phyloP scores from a whole-genome alignment of 1,140 invertebrate genomes.

The Leguminivora glycinivorella region DNA sequence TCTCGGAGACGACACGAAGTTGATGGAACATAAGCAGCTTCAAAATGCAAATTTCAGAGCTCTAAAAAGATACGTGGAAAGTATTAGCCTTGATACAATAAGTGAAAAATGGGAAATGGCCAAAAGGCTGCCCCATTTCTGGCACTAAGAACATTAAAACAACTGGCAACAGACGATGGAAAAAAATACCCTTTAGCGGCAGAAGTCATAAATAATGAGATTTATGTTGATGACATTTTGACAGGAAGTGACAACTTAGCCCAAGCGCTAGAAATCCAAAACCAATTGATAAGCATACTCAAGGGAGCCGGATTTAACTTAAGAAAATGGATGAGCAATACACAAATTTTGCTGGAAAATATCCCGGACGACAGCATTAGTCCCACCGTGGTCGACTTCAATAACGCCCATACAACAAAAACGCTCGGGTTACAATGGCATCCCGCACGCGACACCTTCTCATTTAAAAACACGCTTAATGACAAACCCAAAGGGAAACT shows the following conservation, averaged over 20 bases:
- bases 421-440: not conserved
- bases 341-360: not conserved
- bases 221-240: conserved; percentile 1
- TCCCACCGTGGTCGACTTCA: not conserved
- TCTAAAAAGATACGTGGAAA: too few species aligned
- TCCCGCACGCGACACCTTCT: not conserved
- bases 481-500: not conserved
- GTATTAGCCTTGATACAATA: too few species aligned
- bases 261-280: not conserved
- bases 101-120: too few species aligned
- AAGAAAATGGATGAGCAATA: not conserved
- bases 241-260: not conserved
- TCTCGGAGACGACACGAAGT: too few species aligned
- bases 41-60: too few species aligned
- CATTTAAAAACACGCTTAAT: not conserved
- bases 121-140: not conserved
- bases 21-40: too few species aligned
- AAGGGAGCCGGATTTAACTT: not conserved
- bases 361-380: not conserved
- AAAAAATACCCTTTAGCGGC: not conserved
- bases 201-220: not conserved
- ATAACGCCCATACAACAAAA: not conserved
- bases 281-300: not conserved
- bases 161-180: not conserved
- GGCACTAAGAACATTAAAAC: not conserved